Base-by-base conservation (phyloP, 2,113 vertebrate genomes). In the Platysteira castanea region DNA sequence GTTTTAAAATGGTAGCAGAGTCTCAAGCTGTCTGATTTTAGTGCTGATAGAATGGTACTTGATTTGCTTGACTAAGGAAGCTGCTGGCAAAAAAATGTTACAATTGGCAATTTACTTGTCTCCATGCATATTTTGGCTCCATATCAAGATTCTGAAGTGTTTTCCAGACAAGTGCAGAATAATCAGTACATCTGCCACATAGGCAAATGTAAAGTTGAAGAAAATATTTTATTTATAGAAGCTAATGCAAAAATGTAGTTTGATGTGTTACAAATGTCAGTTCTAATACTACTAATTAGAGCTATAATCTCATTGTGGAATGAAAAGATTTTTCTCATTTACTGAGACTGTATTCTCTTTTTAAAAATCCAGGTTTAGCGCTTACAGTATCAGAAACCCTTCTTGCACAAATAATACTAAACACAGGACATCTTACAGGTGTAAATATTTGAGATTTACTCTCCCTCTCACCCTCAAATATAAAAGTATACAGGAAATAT, bases 1-100 rank as follows among this genome's bases (percentile, higher is more conserved):
- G 84, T 95, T 98, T 98, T 97, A 95, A 88, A 97, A 97, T 94
- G 95, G 94, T 67, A 97, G 94, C 88, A 95, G 97, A 96, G 91
- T 92, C 92, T 96, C 60, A 81, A 95, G 95, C 46, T 85, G 80
- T 93, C 96, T 95, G 93, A 95, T 98, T 88, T 89, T 93, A 71
- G 80, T 93, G 86, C 94, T 96, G 94, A 94, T 97, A 94, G 81
- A 95, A 96, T 86, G 68, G 82, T 37, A 87, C 92, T 92, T 96
- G 87, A 98, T 95, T 96, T 92, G 92, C 85, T 92, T 94, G 49
- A 96, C 85, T 94, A 95, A 97, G 87, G 91, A 97, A 96, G 65
- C 77, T 94, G 95, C 77, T 97, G 87, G 97, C 89, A 96, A 96
- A 97, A 96, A 97, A 93, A 94, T 61, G 44, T 87, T 83, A 85